Evolutionary conservation across 2,113 vertebrate species (phyloP).

Genomic region (Crocuta crocuta): DNA sequence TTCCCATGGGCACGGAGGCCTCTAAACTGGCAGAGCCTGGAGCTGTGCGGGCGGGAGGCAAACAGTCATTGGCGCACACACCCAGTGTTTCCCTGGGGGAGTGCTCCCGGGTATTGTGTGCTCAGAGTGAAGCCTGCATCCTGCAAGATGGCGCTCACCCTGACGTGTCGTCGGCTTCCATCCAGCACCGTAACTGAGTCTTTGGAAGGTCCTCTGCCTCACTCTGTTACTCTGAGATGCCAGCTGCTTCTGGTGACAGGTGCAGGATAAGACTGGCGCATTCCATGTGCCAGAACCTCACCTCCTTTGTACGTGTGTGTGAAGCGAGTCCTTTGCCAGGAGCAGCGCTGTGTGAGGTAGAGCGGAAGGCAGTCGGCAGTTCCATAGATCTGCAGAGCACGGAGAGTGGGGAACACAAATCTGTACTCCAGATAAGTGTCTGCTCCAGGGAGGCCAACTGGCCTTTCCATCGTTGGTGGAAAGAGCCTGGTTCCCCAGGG

Average conservation of each 20-base stretch:
- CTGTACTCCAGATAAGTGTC: fast-evolving
- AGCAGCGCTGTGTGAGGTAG: background rate
- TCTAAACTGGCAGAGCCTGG: too few species aligned
- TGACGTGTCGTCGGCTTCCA: fast-evolving
- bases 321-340: background rate
- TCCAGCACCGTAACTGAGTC: fast-evolving
- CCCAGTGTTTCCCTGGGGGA: background rate
- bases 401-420: background rate
- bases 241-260: background rate
- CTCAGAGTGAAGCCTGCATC: background rate
- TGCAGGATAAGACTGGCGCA: background rate
- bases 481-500: background rate
- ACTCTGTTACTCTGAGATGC: background rate
- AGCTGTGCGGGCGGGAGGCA: background rate
- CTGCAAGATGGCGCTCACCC: fast-evolving
- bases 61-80: background rate
- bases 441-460: too few species aligned
- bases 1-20: background rate
- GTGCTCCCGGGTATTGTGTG: fast-evolving
- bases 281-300: fast-evolving
- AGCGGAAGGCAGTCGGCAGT: background rate
- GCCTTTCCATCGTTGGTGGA: background rate
- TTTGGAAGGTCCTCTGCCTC: background rate
- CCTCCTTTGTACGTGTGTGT: background rate
- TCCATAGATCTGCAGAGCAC: fast-evolving